Percentiles rank a stretch among this genome's conserved stretches.
Evolutionary conservation across 2,113 vertebrate species (phyloP).

Genomic region (Acinonyx jubatus): DNA sequence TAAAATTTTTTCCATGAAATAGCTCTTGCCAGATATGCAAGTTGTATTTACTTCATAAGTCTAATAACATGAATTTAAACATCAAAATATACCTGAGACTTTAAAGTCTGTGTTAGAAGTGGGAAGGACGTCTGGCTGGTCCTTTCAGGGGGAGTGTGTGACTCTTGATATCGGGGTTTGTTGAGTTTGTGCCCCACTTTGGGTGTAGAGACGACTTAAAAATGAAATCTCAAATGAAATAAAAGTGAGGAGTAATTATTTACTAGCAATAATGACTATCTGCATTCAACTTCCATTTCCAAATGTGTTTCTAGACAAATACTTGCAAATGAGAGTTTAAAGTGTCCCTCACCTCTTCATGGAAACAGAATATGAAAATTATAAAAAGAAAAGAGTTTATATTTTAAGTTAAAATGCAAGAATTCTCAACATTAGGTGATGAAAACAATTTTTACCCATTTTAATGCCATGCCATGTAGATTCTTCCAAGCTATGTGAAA

Average conservation of each 20-base stretch:
- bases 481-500: not conserved
- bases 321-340: slow-evolving; percentile 32
- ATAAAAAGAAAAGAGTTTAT: not conserved
- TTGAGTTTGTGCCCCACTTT: not conserved
- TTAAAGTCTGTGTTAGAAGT: slow-evolving; percentile 8
- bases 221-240: not conserved
- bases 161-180: not conserved
- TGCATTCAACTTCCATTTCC: not conserved
- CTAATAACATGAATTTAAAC: not conserved
- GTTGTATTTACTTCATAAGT: slow-evolving; percentile 18
- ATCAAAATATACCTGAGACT: slow-evolving; percentile 10
- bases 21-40: not conserved
- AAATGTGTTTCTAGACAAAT: not conserved
- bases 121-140: not conserved
- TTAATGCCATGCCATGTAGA: not conserved
- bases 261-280: not conserved
- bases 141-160: not conserved
- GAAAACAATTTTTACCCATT: not conserved
- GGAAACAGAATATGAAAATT: slow-evolving; percentile 32
- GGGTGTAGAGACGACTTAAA: not conserved
- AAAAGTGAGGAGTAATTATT: not conserved
- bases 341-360: not conserved
- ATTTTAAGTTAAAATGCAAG: slow-evolving; percentile 52
- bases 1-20: slow-evolving; percentile 13
- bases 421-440: not conserved